These are phyloP conservation scores for Podilymbus podiceps DNA, from an alignment of 2,113 vertebrate species.

Conservation along the genomic window DNA sequence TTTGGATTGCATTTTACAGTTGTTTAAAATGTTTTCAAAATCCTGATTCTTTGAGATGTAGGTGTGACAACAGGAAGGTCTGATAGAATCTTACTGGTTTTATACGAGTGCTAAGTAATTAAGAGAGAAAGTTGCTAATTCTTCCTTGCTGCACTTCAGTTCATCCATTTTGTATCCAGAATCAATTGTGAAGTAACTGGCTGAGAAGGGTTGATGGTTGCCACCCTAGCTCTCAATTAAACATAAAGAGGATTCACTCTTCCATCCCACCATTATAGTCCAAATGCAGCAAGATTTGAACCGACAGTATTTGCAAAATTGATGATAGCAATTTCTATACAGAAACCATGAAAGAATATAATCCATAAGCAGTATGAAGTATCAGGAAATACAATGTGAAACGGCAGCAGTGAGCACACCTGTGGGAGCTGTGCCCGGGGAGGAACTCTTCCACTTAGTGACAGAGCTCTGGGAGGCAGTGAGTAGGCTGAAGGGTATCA, in stretches of 20 bases:
- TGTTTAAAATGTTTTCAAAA: background rate
- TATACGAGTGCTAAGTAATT: background rate
- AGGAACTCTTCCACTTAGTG: too few species aligned
- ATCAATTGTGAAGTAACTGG: background rate
- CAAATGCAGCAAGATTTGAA: background rate
- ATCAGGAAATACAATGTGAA: background rate
- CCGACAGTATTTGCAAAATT: background rate
- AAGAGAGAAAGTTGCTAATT: background rate
- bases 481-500: too few species aligned
- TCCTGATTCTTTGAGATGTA: background rate
- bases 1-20: background rate
- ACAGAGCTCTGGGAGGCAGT: too few species aligned
- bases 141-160: background rate
- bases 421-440: too few species aligned
- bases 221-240: background rate
- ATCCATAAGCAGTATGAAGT: background rate
- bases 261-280: background rate
- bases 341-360: background rate
- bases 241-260: fast-evolving
- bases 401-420: too few species aligned
- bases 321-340: background rate
- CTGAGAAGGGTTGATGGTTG: background rate
- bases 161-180: background rate
- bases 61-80: background rate
- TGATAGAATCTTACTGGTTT: background rate